These are phyloP conservation scores for Drosophila subpulchrella DNA, from an alignment of 1,140 invertebrate genomes.

Conservation along the genomic window DNA sequence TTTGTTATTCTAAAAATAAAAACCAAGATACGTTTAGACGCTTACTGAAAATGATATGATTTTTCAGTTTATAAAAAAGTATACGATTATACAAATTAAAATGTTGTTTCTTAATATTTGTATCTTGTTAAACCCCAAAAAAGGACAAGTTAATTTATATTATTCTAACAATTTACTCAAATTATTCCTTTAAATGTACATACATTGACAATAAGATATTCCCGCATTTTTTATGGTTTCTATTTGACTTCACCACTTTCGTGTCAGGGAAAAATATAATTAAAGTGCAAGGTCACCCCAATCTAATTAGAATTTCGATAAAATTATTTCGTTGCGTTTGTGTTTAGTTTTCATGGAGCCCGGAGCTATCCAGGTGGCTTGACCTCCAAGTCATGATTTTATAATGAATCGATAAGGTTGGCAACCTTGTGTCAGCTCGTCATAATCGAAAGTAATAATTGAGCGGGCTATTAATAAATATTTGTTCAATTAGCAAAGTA, in stretches of 20 bases:
- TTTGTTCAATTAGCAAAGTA: constrained; percentile 46
- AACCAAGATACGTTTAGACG: too few relatives aligned
- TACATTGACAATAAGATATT: background rate
- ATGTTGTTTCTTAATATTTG: too few relatives aligned
- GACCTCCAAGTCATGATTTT: constrained; percentile 28
- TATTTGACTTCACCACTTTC: background rate
- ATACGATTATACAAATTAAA: too few relatives aligned
- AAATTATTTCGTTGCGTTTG: background rate
- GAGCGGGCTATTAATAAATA: constrained; percentile 56
- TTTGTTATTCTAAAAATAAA: too few relatives aligned
- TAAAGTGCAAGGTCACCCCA: constrained; percentile 8
- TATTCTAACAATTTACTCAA: too few relatives aligned
- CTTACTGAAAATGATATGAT: too few relatives aligned
- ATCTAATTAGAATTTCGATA: constrained; percentile 12
- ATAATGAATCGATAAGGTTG: constrained; percentile 20
- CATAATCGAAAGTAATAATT: constrained; percentile 37
- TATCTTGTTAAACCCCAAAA: too few relatives aligned
- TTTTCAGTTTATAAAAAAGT: too few relatives aligned
- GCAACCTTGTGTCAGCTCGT: constrained; percentile 8
- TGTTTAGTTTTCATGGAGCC: constrained; percentile 6
- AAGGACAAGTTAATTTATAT: too few relatives aligned
- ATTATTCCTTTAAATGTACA: too few relatives aligned
- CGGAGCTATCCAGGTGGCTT: background rate
- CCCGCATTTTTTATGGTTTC: background rate
- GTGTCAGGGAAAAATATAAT: background rate